phyloP scores from a whole-genome alignment of 2,888 invertebrate genomes.

The Bombyx huttoni region DNA sequence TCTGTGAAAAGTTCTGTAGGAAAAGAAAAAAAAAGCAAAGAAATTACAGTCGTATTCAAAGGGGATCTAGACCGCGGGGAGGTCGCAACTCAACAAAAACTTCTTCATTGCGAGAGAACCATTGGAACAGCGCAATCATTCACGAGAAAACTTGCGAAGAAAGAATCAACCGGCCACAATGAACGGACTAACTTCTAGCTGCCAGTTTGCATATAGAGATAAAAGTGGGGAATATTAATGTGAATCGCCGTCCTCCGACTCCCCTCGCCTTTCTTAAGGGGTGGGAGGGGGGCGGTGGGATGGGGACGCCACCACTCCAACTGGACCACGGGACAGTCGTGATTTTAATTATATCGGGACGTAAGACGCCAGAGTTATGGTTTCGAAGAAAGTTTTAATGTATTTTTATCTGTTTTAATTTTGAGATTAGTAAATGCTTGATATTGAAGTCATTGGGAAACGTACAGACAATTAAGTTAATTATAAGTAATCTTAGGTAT shows the following conservation, averaged over 20 bases:
- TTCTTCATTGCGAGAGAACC: conserved; percentile 38
- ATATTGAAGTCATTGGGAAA: too few relatives aligned
- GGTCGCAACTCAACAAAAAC: conserved; percentile 48
- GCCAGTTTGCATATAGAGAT: conserved; percentile 74
- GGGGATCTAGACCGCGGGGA: conserved; percentile 35
- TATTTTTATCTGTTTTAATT: conserved; percentile 20
- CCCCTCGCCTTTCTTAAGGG: conserved; percentile 15
- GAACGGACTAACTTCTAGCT: conserved; percentile 62
- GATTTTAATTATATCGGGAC: conserved; percentile 69
- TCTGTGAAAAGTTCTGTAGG: too few relatives aligned
- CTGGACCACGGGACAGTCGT: conserved; percentile 67
- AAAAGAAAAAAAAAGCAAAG: conserved; percentile 16
- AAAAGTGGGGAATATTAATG: conserved; percentile 73
- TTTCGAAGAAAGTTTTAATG: conserved; percentile 37
- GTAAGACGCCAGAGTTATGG: conserved; percentile 58
- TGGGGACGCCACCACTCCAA: conserved; percentile 56
- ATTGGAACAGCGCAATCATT: conserved; percentile 70
- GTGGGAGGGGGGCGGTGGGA: conserved; percentile 20
- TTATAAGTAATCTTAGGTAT: too few relatives aligned
- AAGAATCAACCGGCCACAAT: conserved; percentile 67
- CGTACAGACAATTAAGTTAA: too few relatives aligned
- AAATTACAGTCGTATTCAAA: conserved; percentile 25
- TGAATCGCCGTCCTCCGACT: conserved; percentile 46
- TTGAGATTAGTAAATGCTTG: background rate
- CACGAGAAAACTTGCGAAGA: conserved; percentile 43